Base-by-base conservation (phyloP, 1,140 invertebrate species). In the Caerostris extrusa region DNA sequence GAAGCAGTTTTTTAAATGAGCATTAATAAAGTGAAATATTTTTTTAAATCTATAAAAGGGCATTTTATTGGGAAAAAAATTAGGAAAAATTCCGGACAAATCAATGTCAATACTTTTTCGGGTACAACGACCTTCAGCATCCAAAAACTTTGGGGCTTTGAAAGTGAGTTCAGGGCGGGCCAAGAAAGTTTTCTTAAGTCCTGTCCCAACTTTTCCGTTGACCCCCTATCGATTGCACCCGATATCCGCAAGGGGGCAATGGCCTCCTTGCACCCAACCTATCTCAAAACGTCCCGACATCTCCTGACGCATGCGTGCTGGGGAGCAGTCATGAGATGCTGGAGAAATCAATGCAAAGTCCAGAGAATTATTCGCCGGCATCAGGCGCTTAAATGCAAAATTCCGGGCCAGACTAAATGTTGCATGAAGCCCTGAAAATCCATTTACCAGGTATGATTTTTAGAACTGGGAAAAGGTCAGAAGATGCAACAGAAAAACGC, bases 231-330 rank as follows among this genome's bases (percentile, higher is more conserved):
- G 82, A 93, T 87, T n/a, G 60, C 34, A 60, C 85, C 87, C 91
- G 53, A 93, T 93, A 93, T 71, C 91, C 77, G 82, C 83, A 91
- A 77, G 83, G 83, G 91, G 91, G 83, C 91, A 93, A 93, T 55
- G 91, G 10, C 91, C 91, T 93, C 81, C 5, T 50, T 60, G 69
- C 53, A 56, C 83, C 56, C 7, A 69, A 89, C 69, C 61, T 69
- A n/a, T 10, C 55, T 77, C 34, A 14, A 64, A 93, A 93, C 53
- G 91, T 93, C 91, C 91, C 91, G 83, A 83, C 91, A 93, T 93
- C 91, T 93, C 87, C 91, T n/a, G 61, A 7, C 83, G 91, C 91
- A 93, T 87, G 91, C 91, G 83, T 55, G 87, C 53, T 17, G 12
- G 50, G 50, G 57, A n/a, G 53, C 82, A 10, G 82, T 6, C 55